phyloP scores from a whole-genome alignment of 1,140 invertebrate species.

The Coptotermes formosanus region DNA sequence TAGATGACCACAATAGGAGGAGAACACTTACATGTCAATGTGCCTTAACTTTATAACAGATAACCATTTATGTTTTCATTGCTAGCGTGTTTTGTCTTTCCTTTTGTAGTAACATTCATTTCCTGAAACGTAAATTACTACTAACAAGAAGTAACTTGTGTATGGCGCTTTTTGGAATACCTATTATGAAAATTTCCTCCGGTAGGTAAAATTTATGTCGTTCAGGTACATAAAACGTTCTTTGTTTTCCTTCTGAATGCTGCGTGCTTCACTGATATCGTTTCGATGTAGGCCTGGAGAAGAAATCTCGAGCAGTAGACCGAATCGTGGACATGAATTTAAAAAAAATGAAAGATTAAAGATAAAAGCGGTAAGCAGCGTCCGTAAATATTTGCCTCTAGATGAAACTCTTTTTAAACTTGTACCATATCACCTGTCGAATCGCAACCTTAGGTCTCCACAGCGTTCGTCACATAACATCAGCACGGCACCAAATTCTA shows the following conservation, averaged over 20 bases:
- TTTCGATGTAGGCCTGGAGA: neutral
- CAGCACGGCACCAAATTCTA: neutral
- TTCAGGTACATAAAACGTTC: neutral
- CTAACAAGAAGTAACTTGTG: too few relatives aligned
- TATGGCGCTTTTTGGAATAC: neutral
- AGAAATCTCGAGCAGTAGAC: neutral
- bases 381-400: neutral
- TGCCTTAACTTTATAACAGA: too few relatives aligned
- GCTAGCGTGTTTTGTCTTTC: too few relatives aligned
- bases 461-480: neutral
- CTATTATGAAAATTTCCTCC: neutral
- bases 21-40: too few relatives aligned
- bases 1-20: too few relatives aligned
- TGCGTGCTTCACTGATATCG: neutral
- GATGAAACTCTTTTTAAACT: constrained; percentile 7
- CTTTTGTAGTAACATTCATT: too few relatives aligned
- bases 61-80: too few relatives aligned
- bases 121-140: too few relatives aligned
- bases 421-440: neutral
- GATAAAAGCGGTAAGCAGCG: neutral
- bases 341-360: neutral
- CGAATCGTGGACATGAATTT: neutral
- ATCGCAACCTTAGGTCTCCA: neutral
- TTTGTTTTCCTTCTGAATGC: neutral
- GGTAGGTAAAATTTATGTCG: neutral